Percentiles rank a stretch among this genome's conserved stretches.
Conservation (phyloP, 1,140 invertebrate genomes). For the Calephelis nemesis region DNA sequence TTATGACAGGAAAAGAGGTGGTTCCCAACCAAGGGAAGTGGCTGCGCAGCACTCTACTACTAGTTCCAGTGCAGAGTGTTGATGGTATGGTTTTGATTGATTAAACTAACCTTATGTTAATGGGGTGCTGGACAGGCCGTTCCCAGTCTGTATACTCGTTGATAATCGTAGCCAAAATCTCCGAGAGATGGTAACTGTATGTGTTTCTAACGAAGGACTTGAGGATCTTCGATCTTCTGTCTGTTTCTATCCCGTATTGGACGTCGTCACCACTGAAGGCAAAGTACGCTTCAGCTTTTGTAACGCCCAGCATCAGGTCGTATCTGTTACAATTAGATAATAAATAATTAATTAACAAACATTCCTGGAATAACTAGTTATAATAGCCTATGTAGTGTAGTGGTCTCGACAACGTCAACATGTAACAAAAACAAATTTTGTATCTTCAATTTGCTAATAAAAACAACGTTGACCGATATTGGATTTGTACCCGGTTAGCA, state of each 20-base stretch:
- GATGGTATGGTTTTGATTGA: neutral
- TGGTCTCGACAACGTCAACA: no score
- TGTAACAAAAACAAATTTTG: no score
- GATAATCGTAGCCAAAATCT: constrained; percentile 92
- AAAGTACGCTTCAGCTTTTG: constrained; percentile 91
- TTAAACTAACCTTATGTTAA: constrained; percentile 85
- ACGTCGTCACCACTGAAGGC: constrained; percentile 94
- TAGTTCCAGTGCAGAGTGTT: no score
- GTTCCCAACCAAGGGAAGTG: no score
- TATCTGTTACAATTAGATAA: constrained; percentile 79
- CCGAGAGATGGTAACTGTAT: constrained; percentile 91
- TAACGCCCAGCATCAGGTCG: constrained; percentile 96
- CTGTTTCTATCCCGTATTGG: constrained; percentile 94
- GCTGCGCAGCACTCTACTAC: no score
- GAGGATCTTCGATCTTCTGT: constrained; percentile 92
- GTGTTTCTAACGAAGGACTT: constrained; percentile 96
- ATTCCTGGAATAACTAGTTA: no score
- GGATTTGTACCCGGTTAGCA: no score
- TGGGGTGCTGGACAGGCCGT: constrained; percentile 93
- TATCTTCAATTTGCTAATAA: no score
- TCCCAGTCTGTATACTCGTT: constrained; percentile 99
- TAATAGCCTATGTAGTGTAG: no score
- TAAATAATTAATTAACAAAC: constrained; percentile 4
- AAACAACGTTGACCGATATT: no score
- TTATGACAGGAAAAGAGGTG: no score